Base-by-base conservation (phyloP, 2,113 vertebrate species). In the Pantherophis guttatus region DNA sequence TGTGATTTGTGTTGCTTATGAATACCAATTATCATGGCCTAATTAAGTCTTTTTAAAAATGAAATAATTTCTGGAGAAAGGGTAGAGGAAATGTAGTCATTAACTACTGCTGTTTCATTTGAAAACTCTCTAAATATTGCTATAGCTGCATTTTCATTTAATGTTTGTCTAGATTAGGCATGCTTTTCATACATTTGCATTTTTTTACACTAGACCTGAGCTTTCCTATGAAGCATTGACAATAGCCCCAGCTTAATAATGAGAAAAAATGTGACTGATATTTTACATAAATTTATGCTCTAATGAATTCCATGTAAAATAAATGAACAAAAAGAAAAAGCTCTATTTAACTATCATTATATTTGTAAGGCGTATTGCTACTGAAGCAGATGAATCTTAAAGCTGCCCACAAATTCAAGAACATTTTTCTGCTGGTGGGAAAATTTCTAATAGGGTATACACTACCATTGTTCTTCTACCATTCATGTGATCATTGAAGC, bases 361-460 rank as follows among this genome's bases (percentile, higher is more conserved):
- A 29, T 91, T 62, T 92, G 65, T 93, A 92, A 86, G 17, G 17
- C 1, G 93, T 50, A 1, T 53, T 81, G 2, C 0, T 89, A 24
- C 93, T 88, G 15, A 95, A 95, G 70, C 1, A 87, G 50, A 50
- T 52, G 33, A 3, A 15, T 1, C 70, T 81, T 92, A 55, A 95
- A 93, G 90, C 17, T 93, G 2, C 0, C 21, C n/a, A 5, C 8
- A 94, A 95, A 53, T 81, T 39, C 1, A 92, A 23, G 1, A 91
- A 3, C 2, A 92, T 57, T 92, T 94, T 48, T 81, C 86, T n/a
- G 92, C 90, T 48, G 91, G 0, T 93, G 4, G n/a, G 91, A 94
- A 95, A n/a, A 26, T 10, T 91, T 50, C 23, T 93, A 96, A 54
- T n/a, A 85, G 92, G 89, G 88, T 4, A 54, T 9, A 29, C 0